Conservation (phyloP, 2,888 invertebrate species). For the Phytoseiulus persimilis region DNA sequence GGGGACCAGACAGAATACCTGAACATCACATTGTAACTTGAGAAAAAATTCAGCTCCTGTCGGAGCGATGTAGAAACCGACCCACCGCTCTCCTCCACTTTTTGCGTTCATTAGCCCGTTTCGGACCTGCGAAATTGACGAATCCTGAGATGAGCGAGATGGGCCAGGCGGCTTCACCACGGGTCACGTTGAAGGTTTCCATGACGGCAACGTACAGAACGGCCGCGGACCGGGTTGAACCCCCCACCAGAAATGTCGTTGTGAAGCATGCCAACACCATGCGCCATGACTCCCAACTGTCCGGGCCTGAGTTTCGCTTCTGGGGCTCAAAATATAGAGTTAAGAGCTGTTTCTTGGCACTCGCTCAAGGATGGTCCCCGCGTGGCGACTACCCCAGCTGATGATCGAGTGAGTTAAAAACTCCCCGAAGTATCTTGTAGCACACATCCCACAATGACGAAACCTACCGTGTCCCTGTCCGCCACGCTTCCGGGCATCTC, state of each 20-base stretch:
- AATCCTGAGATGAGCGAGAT: constrained; percentile 29
- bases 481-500: too few relatives aligned
- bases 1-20: constrained; percentile 14
- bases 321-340: neutral
- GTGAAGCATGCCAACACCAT: constrained; percentile 10
- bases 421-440: too few relatives aligned
- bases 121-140: constrained; percentile 6
- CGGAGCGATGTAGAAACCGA: neutral
- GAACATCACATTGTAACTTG: neutral
- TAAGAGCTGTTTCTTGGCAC: too few relatives aligned
- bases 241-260: constrained; percentile 12
- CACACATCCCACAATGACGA: too few relatives aligned
- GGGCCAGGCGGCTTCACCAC: constrained; percentile 23
- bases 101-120: neutral
- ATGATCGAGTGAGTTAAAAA: too few relatives aligned
- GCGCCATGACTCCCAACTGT: constrained; percentile 1
- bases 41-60: neutral
- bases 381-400: too few relatives aligned
- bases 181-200: constrained; percentile 7
- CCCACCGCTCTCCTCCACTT: neutral
- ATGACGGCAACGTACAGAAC: constrained; percentile 30
- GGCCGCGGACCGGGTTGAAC: constrained; percentile 13
- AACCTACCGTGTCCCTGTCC: too few relatives aligned
- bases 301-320: neutral
- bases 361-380: too few relatives aligned